These are phyloP conservation scores for Brachionus paranguensis DNA, from an alignment of 1,140 invertebrate genomes.

Conservation along the genomic window DNA sequence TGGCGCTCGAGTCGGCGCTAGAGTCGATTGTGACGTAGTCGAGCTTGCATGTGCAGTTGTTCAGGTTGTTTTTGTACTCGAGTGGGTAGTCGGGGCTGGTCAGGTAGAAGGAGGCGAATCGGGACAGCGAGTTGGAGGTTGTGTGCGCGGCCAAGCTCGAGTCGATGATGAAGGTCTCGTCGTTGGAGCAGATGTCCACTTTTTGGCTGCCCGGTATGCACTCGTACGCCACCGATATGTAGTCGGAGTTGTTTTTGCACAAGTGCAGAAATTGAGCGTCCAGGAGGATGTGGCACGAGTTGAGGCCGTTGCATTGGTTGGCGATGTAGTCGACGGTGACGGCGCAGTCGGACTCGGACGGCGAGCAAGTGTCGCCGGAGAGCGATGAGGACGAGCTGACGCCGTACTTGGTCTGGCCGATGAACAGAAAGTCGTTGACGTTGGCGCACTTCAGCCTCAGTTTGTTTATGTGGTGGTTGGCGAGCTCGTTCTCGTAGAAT, in stretches of 20 bases:
- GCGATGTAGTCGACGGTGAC: conserved; percentile 23
- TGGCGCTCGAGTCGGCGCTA: background rate
- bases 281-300: background rate
- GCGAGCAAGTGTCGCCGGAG: background rate
- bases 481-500: background rate
- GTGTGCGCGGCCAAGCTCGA: background rate
- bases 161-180: conserved; percentile 32
- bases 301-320: conserved; percentile 29
- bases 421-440: conserved; percentile 35
- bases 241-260: conserved; percentile 32
- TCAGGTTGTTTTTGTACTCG: conserved; percentile 8
- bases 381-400: background rate
- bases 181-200: conserved; percentile 15
- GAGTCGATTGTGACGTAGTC: conserved; percentile 26
- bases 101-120: conserved; percentile 17
- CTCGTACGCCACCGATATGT: conserved; percentile 19
- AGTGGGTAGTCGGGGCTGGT: conserved; percentile 5
- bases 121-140: background rate
- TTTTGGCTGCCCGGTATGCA: conserved; percentile 35
- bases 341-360: background rate
- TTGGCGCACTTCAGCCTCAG: background rate
- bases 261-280: conserved; percentile 20
- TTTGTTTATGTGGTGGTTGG: background rate
- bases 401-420: conserved; percentile 12
- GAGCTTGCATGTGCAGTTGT: conserved; percentile 7